A percentile compares a stretch with the other conserved stretches of the same genome.
These are phyloP conservation scores for Brachyrhaphis roseni DNA, from an alignment of 2,797 vertebrate genomes.

Conservation along the genomic window DNA sequence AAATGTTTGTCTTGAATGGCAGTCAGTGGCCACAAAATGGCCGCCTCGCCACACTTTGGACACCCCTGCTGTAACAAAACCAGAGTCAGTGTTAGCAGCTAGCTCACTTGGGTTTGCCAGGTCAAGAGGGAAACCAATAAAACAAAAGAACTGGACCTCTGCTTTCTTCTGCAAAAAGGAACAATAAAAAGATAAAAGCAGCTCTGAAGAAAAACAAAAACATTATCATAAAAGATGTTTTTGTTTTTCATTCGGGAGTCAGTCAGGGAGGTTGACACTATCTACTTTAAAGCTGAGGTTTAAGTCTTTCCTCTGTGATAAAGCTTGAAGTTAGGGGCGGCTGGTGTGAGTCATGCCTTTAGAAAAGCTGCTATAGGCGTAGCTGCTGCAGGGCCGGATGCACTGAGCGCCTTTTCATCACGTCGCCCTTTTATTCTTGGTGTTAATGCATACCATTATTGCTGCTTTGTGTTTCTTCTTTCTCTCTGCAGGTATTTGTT, in stretches of 20 bases:
- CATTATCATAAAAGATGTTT: neutral
- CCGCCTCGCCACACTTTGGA: too few relatives aligned
- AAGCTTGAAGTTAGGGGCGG: neutral
- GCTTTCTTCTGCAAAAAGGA: neutral
- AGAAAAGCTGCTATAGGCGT: constrained; percentile 3
- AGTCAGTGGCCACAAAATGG: too few relatives aligned
- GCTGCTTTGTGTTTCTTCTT: neutral
- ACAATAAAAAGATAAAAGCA: neutral
- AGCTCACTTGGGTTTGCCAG: neutral
- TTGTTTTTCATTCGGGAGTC: neutral
- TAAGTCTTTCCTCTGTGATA: neutral
- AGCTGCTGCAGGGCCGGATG: constrained; percentile 7
- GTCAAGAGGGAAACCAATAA: neutral
- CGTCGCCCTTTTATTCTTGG: constrained; percentile 2
- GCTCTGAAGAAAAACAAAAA: neutral
- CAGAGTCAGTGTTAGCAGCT: neutral
- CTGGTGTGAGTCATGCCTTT: constrained; percentile 9
- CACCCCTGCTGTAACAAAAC: neutral
- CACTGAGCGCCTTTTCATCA: neutral
- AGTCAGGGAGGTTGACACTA: neutral
- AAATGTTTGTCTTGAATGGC: too few relatives aligned
- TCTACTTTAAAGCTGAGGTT: neutral
- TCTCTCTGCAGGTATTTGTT: neutral
- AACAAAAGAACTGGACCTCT: neutral
- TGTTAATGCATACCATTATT: constrained; percentile 6